phyloP scores from a whole-genome alignment of 2,797 vertebrate genomes.

The Potorous gilbertii region DNA sequence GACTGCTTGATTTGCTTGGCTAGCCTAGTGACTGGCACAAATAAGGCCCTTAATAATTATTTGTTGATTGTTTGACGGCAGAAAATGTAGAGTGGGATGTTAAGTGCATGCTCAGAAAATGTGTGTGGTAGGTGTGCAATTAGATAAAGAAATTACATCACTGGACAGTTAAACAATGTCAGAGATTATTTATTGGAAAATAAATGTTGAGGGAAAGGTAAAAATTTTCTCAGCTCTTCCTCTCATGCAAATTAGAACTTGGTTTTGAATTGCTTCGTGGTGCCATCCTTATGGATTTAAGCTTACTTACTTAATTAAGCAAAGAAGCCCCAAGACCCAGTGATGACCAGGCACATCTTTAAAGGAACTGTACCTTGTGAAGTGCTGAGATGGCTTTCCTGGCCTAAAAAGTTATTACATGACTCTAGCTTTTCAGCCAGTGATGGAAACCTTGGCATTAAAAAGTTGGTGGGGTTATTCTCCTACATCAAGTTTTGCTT shows the following conservation, averaged over 20 bases:
- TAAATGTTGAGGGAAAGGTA: neutral
- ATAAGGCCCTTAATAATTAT: neutral
- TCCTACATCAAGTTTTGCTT: neutral
- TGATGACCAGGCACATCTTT: slow-evolving; percentile 70
- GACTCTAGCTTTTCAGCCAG: slow-evolving; percentile 7
- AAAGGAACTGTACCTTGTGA: slow-evolving; percentile 60
- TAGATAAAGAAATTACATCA: slow-evolving; percentile 15
- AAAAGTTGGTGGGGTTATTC: neutral
- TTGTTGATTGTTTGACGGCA: neutral
- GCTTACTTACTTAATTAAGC: slow-evolving; percentile 22
- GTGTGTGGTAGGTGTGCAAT: neutral
- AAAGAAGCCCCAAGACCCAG: slow-evolving; percentile 52
- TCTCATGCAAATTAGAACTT: slow-evolving; percentile 5
- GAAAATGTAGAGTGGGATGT: neutral
- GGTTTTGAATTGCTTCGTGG: slow-evolving; percentile 48
- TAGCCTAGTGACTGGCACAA: neutral
- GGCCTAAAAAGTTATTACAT: slow-evolving; percentile 44
- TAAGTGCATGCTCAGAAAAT: slow-evolving; percentile 6
- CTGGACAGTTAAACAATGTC: slow-evolving; percentile 48
- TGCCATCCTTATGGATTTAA: neutral
- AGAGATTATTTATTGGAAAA: slow-evolving; percentile 43
- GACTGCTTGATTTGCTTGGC: neutral
- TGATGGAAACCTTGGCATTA: slow-evolving; percentile 20
- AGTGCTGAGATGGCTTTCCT: slow-evolving; percentile 60
- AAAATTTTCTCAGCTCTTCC: slow-evolving; percentile 25